Evolutionary conservation across 2,888 invertebrate genomes (phyloP), one percentile per base, ranked within the genome.

Genomic region (Mystacides longicornis): DNA sequence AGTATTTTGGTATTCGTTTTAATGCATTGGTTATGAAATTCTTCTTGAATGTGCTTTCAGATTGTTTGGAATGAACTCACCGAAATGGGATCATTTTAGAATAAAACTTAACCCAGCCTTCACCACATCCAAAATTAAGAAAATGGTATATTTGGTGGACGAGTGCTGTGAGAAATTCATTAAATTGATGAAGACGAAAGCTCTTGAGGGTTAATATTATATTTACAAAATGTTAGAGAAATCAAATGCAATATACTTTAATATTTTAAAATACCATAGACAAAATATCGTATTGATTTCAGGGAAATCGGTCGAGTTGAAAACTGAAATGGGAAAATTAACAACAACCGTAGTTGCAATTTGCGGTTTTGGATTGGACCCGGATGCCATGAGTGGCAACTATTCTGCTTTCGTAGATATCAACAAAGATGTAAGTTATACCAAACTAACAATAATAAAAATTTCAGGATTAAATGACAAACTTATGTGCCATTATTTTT

Each of bases 261-360:
- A n/a, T n/a, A n/a, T n/a, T n/a, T n/a, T n/a, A n/a, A n/a, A n/a
- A n/a, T n/a, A n/a, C n/a, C n/a, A n/a, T n/a, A n/a, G n/a, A n/a
- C n/a, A n/a, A n/a, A n/a, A n/a, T n/a, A 27, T 27, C 27, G 5
- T 5, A 27, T 14, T 14, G 9, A 16, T 49, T 49, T 11, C 46
- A 56, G 56, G 49, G 11, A 37, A 43, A 19, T 2, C 52, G 16
- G 52, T 56, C 1, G 56, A 56, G 37, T 22, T 56, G 22, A 56
- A 56, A 22, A 56, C 16, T 47, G 52, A 56, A 42, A 56, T 57
- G 53, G 53, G 50, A 3, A 57, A 57, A 23, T 37, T 57, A 37
- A 53, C 50, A 19, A 47, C 53, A 3, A 49, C 52, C 18, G 23
- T 51, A n/a, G 50, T 53, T 18, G 53, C 51, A 9, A 43, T 53